Conservation (phyloP, 2,888 invertebrate species). For the Melanostoma scalare region DNA sequence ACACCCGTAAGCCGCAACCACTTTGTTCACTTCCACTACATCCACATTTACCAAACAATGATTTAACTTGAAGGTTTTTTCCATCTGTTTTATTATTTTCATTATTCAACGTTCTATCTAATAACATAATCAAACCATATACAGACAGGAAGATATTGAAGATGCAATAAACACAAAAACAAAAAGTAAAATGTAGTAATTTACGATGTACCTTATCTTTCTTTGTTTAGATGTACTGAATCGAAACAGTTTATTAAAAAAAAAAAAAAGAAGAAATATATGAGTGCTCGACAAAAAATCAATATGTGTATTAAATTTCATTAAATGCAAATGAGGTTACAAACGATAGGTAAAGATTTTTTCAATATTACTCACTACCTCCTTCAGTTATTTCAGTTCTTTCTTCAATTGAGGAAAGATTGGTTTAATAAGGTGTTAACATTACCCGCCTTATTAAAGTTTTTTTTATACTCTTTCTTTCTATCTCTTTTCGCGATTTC, state of each 20-base stretch:
- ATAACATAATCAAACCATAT: conserved; percentile 12
- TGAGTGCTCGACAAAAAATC: background rate
- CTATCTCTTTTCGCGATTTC: background rate
- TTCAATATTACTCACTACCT: conserved; percentile 7
- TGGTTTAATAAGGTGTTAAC: conserved; percentile 13
- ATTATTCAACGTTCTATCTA: background rate
- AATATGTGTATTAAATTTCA: conserved; percentile 10
- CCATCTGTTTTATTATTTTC: background rate
- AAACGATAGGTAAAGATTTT: background rate
- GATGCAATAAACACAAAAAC: conserved; percentile 6
- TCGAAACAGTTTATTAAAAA: conserved; percentile 5
- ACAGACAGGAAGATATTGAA: conserved; percentile 8
- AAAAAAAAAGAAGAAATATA: background rate
- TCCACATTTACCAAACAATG: background rate
- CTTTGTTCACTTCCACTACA: no score
- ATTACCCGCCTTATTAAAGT: conserved; percentile 11
- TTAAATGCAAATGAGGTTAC: conserved; percentile 44
- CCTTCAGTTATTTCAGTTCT: background rate
- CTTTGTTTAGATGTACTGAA: conserved; percentile 24
- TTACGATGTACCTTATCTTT: conserved; percentile 12
- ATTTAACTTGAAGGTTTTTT: conserved; percentile 29
- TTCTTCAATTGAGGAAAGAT: conserved; percentile 9
- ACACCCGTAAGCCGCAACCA: no score
- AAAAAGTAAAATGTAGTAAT: conserved; percentile 18
- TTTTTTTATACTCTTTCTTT: background rate